Evolutionary conservation across 2,797 vertebrate species (phyloP), one percentile per base, ranked within the genome.

Genomic region (Argyrosomus regius): DNA sequence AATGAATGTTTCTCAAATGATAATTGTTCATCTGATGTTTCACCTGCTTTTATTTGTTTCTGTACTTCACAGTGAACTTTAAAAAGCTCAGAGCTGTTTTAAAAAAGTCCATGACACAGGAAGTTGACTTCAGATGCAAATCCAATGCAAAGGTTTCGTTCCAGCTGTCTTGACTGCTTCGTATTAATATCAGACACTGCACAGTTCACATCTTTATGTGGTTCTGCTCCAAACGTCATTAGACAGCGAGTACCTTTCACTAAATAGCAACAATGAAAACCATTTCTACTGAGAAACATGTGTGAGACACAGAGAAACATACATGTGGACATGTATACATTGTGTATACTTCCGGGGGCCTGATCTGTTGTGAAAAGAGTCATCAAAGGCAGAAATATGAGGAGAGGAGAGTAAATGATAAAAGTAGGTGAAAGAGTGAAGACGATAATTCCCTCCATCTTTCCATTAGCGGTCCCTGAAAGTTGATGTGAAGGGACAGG

Each of bases 311-410:
- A 18, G 22, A 67, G 59, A 57, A 64, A 66, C 49, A 59, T 11
- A 46, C 78, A 59, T 14, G 28, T 56, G 48, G 39, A 54, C 45
- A 49, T 17, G 6, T 50, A 52, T 5, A 35, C 14, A 56, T 28
- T 41, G 53, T 54, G 46, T 3, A 64, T 50, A 46, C 57, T 56
- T 72, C 48, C 18, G 9, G 12, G 58, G 35, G 14, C 13, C 62
- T 57, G 26, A 67, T 68, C 58, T 73, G 56, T 65, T 85, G 82
- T 53, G 12, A 53, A 46, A 65, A 26, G 8, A 22, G 22, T 48
- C 81, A 81, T 82, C 80, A 83, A 81, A 84, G 75, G 74, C 64
- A 78, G 80, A 73, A 70, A 78, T 69, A 78, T 73, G 84, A 88
- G 83, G n/a, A 86, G 80, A 61, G 60, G 20, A 71, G 39, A 45